These are phyloP conservation scores for Enoplolaimus lenunculus DNA, from an alignment of 2,888 invertebrate species.

Conservation along the genomic window DNA sequence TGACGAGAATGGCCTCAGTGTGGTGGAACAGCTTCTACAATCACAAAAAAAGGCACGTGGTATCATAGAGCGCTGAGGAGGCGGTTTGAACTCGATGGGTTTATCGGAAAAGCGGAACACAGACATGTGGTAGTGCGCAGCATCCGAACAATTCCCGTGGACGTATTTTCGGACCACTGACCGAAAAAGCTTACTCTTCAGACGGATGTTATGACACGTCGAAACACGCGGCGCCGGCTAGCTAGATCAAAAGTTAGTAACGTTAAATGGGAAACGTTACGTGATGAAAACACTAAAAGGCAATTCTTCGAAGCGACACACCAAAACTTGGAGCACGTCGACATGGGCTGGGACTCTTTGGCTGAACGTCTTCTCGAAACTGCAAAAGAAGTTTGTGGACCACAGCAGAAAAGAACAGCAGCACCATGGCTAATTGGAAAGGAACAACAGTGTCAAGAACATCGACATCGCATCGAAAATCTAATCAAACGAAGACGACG, in stretches of 20 bases:
- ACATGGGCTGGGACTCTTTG: conserved; percentile 12
- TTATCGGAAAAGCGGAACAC: conserved; percentile 3
- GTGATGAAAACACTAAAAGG: background rate
- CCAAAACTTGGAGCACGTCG: background rate
- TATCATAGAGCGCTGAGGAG: conserved; percentile 10
- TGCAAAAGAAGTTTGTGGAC: conserved; percentile 7
- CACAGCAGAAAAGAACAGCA: conserved; percentile 2
- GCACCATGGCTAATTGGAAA: conserved; percentile 9
- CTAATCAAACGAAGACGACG: conserved; percentile 1
- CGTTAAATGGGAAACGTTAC: conserved; percentile 4
- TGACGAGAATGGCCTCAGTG: background rate
- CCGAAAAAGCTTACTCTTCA: background rate
- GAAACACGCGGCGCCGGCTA: background rate
- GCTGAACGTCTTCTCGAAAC: conserved; percentile 6
- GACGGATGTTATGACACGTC: background rate
- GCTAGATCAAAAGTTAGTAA: conserved; percentile 1
- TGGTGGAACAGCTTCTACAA: conserved; percentile 6
- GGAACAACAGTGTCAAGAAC: background rate
- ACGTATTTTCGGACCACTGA: conserved; percentile 10
- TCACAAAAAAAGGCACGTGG: conserved; percentile 13
- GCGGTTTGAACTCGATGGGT: conserved; percentile 13
- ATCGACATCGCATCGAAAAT: background rate
- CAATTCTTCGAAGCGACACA: background rate
- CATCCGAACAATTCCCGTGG: background rate
- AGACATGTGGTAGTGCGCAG: background rate